Evolutionary conservation across 2,797 vertebrate species (phyloP).

Genomic region (Paratrypauchen microcephalus): DNA sequence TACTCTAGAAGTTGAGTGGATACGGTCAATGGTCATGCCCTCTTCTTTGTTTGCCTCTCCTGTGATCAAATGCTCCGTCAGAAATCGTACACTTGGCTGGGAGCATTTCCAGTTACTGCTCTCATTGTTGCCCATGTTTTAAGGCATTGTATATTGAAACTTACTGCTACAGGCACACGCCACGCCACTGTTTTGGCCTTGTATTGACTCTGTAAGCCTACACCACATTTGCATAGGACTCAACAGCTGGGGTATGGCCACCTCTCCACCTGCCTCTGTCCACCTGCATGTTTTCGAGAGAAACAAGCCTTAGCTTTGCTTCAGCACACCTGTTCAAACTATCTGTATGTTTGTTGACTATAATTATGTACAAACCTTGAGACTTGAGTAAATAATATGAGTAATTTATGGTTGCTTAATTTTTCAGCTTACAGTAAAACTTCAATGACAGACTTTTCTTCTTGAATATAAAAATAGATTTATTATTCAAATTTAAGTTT

Average conservation of each 20-base stretch:
- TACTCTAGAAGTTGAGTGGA: not conserved
- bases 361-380: slow-evolving; percentile 24
- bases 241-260: slow-evolving; percentile 73
- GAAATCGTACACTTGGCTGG: slow-evolving; percentile 14
- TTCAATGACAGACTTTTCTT: not conserved
- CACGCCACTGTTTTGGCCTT: slow-evolving; percentile 57
- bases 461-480: not conserved
- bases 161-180: slow-evolving; percentile 19
- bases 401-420: slow-evolving; percentile 29
- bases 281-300: slow-evolving; percentile 48
- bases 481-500: not conserved
- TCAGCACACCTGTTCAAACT: slow-evolving; percentile 64
- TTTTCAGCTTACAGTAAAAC: slow-evolving; percentile 11
- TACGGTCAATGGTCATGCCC: slow-evolving; percentile 37
- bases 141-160: slow-evolving; percentile 27
- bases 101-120: slow-evolving; percentile 11
- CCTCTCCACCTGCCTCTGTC: slow-evolving; percentile 62
- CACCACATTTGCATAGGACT: slow-evolving; percentile 73
- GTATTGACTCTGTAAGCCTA: slow-evolving; percentile 77
- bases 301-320: slow-evolving; percentile 25
- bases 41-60: slow-evolving; percentile 21
- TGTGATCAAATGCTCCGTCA: slow-evolving; percentile 4
- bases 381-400: slow-evolving; percentile 40
- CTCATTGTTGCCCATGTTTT: slow-evolving; percentile 15
- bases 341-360: slow-evolving; percentile 24